Percentiles rank a stretch among this genome's conserved stretches.
These are phyloP conservation scores for Phymastichus coffea DNA, from an alignment of 1,140 invertebrate species.

Conservation along the genomic window DNA sequence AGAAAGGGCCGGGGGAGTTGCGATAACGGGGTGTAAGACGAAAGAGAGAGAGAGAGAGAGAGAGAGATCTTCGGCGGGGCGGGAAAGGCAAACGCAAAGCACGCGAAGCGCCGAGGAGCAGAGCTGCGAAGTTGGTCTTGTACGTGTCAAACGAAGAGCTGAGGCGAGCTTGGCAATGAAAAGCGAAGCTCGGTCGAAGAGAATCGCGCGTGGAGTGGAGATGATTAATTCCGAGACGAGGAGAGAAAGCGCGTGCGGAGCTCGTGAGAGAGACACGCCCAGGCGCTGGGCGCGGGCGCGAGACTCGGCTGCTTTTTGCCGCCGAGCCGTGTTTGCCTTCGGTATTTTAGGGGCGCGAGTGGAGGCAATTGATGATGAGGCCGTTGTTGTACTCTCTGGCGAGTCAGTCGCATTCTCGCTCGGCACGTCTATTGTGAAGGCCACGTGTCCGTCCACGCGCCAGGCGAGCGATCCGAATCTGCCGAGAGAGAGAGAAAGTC, in stretches of 20 bases:
- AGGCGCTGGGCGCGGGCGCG: conserved; percentile 29
- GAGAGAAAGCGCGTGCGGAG: conserved; percentile 48
- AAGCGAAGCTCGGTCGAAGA: conserved; percentile 20
- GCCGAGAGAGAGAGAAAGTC: conserved; percentile 5
- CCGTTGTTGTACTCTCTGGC: conserved; percentile 16
- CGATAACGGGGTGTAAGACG: no score
- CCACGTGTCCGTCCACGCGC: conserved; percentile 45
- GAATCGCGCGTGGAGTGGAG: conserved; percentile 25
- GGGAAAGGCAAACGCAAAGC: conserved; percentile 21
- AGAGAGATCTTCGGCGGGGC: no score
- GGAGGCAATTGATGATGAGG: conserved; percentile 52
- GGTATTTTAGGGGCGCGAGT: conserved; percentile 50
- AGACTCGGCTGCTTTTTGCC: conserved; percentile 51
- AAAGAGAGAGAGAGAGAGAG: no score
- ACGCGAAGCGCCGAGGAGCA: background rate
- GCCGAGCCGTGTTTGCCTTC: conserved; percentile 54
- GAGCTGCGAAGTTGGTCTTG: no score
- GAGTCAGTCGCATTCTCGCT: conserved; percentile 50
- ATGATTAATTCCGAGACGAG: conserved; percentile 57
- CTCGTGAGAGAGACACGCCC: conserved; percentile 56
- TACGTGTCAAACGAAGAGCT: background rate
- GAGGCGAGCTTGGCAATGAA: background rate
- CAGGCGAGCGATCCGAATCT: conserved; percentile 25
- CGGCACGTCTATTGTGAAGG: conserved; percentile 45
- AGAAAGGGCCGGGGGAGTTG: no score